Percentiles rank a stretch among this genome's conserved stretches.
Conservation (phyloP, 2,888 invertebrate genomes). For the Agrotis puta region DNA sequence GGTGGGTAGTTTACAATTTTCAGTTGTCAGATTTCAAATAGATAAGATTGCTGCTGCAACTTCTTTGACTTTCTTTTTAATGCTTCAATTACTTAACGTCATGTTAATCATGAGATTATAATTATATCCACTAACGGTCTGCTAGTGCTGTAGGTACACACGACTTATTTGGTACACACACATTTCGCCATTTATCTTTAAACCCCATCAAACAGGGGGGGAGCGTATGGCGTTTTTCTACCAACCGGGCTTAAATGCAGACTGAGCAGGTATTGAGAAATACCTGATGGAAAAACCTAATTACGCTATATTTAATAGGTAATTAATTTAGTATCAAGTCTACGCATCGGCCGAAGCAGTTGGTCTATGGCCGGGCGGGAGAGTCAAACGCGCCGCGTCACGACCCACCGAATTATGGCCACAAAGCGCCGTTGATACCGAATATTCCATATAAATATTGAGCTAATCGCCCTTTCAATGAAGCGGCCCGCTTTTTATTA, state of each 20-base stretch:
- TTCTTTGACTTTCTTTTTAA: background rate
- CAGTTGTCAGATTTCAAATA: background rate
- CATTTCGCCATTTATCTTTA: background rate
- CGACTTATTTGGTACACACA: background rate
- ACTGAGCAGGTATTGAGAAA: background rate
- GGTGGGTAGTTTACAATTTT: background rate
- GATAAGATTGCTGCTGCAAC: background rate
- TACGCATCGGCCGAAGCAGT: conserved; percentile 73
- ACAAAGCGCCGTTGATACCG: conserved; percentile 91
- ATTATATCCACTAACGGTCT: too few species aligned
- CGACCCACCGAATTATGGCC: conserved; percentile 89
- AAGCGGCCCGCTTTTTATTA: conserved; percentile 91
- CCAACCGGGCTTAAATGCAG: background rate
- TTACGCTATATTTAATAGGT: conserved; percentile 9
- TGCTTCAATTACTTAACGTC: background rate
- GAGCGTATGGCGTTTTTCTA: too few species aligned
- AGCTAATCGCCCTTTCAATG: conserved; percentile 91
- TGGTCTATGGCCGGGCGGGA: conserved; percentile 83
- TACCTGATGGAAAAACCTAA: background rate
- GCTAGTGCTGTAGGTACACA: too few species aligned
- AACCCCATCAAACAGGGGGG: background rate
- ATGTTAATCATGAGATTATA: too few species aligned
- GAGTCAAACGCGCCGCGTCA: conserved; percentile 88
- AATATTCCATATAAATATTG: conserved; percentile 91
- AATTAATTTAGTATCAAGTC: conserved; percentile 62